Percentiles rank a stretch among this genome's conserved stretches.
phyloP scores from a whole-genome alignment of 1,140 invertebrate genomes.

The Lepidotrigona ventralis region DNA sequence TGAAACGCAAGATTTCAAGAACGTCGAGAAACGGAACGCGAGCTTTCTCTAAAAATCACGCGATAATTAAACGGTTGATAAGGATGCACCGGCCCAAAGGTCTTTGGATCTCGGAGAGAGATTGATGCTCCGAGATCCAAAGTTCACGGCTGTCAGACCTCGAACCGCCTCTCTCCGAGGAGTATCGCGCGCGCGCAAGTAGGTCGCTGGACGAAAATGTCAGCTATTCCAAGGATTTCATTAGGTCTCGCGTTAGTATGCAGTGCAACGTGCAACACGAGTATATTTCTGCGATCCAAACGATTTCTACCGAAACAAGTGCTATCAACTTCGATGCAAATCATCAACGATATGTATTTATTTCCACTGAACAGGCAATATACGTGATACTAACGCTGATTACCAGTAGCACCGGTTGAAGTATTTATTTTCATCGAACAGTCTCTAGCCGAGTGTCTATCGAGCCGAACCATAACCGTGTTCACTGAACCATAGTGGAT shows the following conservation, averaged over 20 bases:
- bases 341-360: background rate
- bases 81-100: background rate
- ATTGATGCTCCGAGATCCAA: conserved; percentile 26
- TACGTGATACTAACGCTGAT: no score
- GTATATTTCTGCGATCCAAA: background rate
- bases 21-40: background rate
- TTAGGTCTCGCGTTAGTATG: background rate
- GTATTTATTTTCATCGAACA: no score
- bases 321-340: background rate
- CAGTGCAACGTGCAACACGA: background rate
- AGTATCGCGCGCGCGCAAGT: background rate
- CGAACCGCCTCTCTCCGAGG: conserved; percentile 18
- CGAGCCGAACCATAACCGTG: no score
- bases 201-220: conserved; percentile 22
- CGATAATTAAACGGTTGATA: background rate
- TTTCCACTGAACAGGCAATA: background rate
- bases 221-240: background rate
- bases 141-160: conserved; percentile 25
- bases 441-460: background rate
- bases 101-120: background rate
- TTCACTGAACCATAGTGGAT: background rate
- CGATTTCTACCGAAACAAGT: no score
- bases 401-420: no score
- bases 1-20: background rate
- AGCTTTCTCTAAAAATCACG: conserved; percentile 22